Conservation (phyloP, 2,113 vertebrate species). For the Athene cunicularia region DNA sequence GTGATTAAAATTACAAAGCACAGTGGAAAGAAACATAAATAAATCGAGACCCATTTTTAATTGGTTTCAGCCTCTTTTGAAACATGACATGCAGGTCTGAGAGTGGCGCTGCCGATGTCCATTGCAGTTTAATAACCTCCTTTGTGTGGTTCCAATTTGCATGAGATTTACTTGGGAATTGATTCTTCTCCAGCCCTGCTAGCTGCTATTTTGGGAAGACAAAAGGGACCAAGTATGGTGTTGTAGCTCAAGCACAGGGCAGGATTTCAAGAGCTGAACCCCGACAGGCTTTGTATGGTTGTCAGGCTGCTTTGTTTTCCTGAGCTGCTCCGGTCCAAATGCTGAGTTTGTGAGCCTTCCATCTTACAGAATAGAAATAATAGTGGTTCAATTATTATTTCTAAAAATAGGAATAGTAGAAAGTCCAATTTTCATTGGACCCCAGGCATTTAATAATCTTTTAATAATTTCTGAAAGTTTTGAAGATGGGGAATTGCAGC, state of each 20-base stretch:
- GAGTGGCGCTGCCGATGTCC: neutral
- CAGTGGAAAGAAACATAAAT: constrained; percentile 25
- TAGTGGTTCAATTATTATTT: constrained; percentile 4
- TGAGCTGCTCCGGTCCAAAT: neutral
- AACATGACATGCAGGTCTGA: neutral
- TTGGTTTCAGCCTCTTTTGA: constrained; percentile 28
- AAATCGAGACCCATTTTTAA: neutral
- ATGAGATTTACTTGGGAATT: constrained; percentile 42
- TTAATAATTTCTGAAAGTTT: neutral
- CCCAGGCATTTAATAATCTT: neutral
- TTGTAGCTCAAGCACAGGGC: constrained; percentile 16
- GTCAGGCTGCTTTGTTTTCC: constrained; percentile 25
- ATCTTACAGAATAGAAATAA: neutral
- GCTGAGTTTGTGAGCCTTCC: neutral
- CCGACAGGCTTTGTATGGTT: neutral
- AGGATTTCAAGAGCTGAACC: constrained; percentile 31
- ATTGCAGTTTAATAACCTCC: constrained; percentile 25
- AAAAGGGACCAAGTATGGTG: constrained; percentile 48
- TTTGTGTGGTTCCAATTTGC: constrained; percentile 59
- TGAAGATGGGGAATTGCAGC: neutral
- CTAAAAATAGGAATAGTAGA: neutral
- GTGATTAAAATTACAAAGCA: constrained; percentile 43
- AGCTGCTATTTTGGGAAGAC: constrained; percentile 45
- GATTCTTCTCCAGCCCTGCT: constrained; percentile 18
- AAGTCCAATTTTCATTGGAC: neutral